Evolutionary conservation across 2,888 invertebrate species (phyloP).

Genomic region (Clitarchus hookeri): DNA sequence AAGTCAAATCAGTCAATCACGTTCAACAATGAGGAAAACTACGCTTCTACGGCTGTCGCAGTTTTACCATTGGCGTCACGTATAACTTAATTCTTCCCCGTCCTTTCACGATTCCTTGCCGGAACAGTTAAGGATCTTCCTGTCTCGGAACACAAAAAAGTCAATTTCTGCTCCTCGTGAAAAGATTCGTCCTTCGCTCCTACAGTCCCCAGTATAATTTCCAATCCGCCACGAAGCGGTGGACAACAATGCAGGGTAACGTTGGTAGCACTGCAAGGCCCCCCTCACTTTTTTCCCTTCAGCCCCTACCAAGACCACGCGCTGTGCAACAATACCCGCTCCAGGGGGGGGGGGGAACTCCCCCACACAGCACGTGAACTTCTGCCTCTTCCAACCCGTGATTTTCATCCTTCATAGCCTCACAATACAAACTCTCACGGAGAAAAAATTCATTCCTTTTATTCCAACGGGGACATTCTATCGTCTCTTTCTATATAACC

Average conservation of each 20-base stretch:
- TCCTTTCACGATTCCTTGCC: neutral
- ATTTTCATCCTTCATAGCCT: constrained; percentile 43
- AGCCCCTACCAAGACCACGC: neutral
- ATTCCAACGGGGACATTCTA: constrained; percentile 34
- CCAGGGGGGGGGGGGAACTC: neutral
- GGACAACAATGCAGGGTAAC: constrained; percentile 23
- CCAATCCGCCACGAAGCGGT: constrained; percentile 10
- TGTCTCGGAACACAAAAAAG: neutral
- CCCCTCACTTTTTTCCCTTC: neutral
- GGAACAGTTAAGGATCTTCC: constrained; percentile 1
- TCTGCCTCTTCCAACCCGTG: constrained; percentile 31
- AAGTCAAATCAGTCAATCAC: too few species aligned
- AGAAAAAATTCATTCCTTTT: constrained; percentile 41
- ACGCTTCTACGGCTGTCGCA: too few species aligned
- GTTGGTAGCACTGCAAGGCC: constrained; percentile 11
- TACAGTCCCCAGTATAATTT: neutral
- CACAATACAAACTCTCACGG: constrained; percentile 43
- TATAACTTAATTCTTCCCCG: neutral
- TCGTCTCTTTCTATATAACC: constrained; percentile 28
- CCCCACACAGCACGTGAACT: constrained; percentile 3
- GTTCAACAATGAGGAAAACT: too few species aligned
- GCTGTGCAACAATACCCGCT: constrained; percentile 16
- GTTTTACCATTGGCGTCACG: neutral
- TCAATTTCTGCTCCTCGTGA: neutral
- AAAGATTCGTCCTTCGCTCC: neutral